phyloP scores from a whole-genome alignment of 2,888 invertebrate genomes.

The Cheilosia pagana region DNA sequence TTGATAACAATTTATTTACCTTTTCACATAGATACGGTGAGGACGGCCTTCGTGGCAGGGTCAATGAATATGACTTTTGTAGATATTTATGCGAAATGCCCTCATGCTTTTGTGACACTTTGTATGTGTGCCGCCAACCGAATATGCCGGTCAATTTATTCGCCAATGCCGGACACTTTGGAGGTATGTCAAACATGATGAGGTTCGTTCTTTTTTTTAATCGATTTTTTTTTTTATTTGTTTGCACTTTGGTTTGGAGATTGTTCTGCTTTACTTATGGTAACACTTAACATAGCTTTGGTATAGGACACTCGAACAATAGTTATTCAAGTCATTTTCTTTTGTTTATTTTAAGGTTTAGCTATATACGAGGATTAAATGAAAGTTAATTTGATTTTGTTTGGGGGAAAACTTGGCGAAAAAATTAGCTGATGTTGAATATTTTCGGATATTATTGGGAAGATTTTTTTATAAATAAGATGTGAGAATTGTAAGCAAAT shows the following conservation, averaged over 20 bases:
- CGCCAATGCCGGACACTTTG: constrained; percentile 90
- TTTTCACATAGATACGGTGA: constrained; percentile 79
- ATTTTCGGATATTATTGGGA: too few species aligned
- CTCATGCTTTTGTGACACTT: constrained; percentile 90
- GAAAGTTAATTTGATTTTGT: constrained; percentile 4
- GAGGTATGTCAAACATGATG: constrained; percentile 86
- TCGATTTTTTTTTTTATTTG: constrained; percentile 38
- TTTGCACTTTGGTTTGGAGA: constrained; percentile 36
- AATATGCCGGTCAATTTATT: constrained; percentile 91
- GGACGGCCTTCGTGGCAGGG: constrained; percentile 81
- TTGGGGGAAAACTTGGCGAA: neutral
- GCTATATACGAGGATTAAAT: constrained; percentile 1
- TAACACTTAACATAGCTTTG: constrained; percentile 67
- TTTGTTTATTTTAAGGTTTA: constrained; percentile 15
- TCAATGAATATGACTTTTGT: constrained; percentile 83
- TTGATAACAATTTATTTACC: constrained; percentile 77
- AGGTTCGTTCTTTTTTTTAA: constrained; percentile 3
- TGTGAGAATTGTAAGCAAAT: too few species aligned
- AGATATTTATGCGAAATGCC: constrained; percentile 84
- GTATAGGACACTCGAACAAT: constrained; percentile 30
- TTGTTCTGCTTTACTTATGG: constrained; percentile 41
- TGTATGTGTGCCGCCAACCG: constrained; percentile 92
- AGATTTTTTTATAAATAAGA: too few species aligned
- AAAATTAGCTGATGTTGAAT: too few species aligned
- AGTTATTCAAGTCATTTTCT: constrained; percentile 56